Conservation (phyloP, 2,797 vertebrate species). For the Nyctibius grandis region DNA sequence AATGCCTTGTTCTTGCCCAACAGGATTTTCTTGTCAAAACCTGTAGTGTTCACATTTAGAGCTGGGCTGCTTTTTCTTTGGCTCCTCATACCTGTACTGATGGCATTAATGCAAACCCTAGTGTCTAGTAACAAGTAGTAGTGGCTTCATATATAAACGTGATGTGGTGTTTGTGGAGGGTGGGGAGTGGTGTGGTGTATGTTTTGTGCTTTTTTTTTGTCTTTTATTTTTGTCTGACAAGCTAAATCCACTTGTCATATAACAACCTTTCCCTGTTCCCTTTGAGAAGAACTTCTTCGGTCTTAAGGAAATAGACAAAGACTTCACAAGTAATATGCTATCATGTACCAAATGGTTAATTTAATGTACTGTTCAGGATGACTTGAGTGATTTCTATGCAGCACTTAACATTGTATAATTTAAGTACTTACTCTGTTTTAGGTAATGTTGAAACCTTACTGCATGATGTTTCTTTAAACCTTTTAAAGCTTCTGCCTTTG, state of each 20-base stretch:
- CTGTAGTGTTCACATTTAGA: background rate
- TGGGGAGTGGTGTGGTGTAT: background rate
- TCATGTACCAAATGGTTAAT: background rate
- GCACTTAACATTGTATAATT: background rate
- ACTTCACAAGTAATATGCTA: background rate
- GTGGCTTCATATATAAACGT: rapidly evolving
- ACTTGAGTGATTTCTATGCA: background rate
- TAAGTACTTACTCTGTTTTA: background rate
- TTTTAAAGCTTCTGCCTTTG: background rate
- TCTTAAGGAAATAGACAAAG: background rate
- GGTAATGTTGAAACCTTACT: background rate
- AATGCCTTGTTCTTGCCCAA: background rate
- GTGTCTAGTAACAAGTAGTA: background rate
- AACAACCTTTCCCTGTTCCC: background rate
- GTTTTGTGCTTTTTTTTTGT: background rate
- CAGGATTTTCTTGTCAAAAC: background rate
- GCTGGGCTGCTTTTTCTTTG: background rate
- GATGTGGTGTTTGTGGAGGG: background rate
- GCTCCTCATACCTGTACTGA: background rate
- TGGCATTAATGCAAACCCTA: background rate
- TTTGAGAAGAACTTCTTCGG: background rate
- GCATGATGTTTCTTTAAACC: background rate
- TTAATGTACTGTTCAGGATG: background rate
- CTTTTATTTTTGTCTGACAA: background rate
- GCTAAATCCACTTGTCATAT: background rate